phyloP scores from a whole-genome alignment of 2,113 vertebrate genomes.

The Picathartes gymnocephalus region DNA sequence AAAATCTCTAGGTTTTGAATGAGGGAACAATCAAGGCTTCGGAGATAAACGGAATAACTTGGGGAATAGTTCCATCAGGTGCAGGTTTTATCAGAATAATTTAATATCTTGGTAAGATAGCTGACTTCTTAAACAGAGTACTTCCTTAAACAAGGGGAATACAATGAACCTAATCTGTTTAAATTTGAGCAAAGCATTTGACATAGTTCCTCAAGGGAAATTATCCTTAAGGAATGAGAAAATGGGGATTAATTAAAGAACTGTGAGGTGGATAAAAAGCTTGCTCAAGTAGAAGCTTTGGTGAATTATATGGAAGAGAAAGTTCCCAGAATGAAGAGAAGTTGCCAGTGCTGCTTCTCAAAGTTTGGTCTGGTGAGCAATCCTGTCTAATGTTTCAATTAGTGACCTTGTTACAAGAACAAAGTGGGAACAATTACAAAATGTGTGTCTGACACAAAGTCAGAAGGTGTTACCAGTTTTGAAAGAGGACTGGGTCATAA shows the following conservation, averaged over 20 bases:
- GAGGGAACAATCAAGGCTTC: not conserved
- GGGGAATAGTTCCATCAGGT: not conserved
- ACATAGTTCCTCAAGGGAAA: not conserved
- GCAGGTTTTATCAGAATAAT: not conserved
- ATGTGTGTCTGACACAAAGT: not conserved
- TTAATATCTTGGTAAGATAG: not conserved
- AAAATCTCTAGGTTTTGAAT: not conserved
- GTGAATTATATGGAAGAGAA: not conserved
- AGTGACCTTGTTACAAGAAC: not conserved
- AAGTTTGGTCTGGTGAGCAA: not conserved
- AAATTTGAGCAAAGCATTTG: not conserved
- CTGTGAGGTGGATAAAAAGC: not conserved
- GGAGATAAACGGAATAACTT: not conserved
- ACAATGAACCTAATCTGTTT: not conserved
- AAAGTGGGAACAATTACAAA: not conserved
- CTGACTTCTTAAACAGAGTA: not conserved
- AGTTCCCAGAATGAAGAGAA: not conserved
- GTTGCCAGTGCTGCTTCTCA: not conserved
- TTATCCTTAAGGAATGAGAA: not conserved
- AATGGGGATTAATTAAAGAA: not conserved
- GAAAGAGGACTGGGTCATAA: not conserved
- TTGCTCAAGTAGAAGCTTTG: not conserved
- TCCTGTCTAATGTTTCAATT: not conserved
- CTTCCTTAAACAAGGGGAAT: not conserved
- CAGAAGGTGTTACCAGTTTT: not conserved